Base-by-base conservation (phyloP, 2,797 vertebrate genomes). In the Peromyscus attwateri region DNA sequence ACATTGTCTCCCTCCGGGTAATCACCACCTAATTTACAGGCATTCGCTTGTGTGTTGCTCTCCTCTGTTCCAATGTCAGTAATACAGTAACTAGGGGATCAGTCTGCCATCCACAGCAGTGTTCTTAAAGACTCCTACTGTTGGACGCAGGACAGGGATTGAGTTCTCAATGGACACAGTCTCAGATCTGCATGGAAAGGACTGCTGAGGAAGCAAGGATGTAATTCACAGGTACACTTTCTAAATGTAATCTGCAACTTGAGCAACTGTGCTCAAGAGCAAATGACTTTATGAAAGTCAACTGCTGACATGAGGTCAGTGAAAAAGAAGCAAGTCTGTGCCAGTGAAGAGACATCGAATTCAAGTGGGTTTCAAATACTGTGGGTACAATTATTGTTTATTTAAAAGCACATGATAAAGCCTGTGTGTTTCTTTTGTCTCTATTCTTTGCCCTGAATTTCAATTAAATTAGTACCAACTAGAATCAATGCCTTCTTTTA, bases 381-480 rank as follows among this genome's bases (percentile, higher is more conserved):
- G 6, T 40, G 71, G 43, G 13, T 37, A 82, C 92, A 57, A 8
- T 34, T 95, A 57, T 27, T 8, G 16, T 85, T 81, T 94, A 91
- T 43, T 82, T 83, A 88, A 52, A 87, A 92, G 8, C 13, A 43
- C 13, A 87, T 17, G n/a, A 66, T 57, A 83, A 92, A 82, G 2
- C 8, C 1, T 2, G 5, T 79, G 57, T 80, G 75, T 31, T n/a
- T 37, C 11, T 52, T 87, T 66, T 57, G 31, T 5, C 17, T 96
- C 19, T 82, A n/a, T 25, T 66, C n/a, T 85, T 79, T 62, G 70
- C 17, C 14, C 6, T 55, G 88, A 43, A 82, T 43, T 88, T 77
- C 84, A 52, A 91, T 71, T 82, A 85, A 94, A 89, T 89, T 77
- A 60, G 83, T 40, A 31, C 3, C 71, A 95, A n/a, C 40, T 91